Percentiles rank a stretch among this genome's conserved stretches.
Conservation (phyloP, 2,113 vertebrate species). For the Syrrhaptes paradoxus region DNA sequence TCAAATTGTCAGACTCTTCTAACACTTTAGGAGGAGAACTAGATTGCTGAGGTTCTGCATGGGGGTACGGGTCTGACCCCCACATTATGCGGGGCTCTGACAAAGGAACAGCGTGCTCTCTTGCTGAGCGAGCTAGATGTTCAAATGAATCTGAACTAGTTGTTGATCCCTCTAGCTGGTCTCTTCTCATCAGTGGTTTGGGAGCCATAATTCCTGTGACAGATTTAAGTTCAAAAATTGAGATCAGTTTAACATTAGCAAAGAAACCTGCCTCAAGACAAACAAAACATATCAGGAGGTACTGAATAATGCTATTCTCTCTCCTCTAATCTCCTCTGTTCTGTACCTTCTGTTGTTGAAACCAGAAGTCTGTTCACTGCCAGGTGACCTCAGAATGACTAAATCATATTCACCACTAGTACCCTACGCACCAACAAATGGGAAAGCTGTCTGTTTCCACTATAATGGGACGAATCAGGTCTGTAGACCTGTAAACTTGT, state of each 20-base stretch:
- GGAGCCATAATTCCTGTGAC: slow-evolving; percentile 90
- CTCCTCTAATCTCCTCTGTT: neutral
- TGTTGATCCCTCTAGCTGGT: slow-evolving; percentile 88
- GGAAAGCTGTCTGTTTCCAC: neutral
- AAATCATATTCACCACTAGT: neutral
- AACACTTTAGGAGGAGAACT: slow-evolving; percentile 81
- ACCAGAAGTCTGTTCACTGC: neutral
- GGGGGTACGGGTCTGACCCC: slow-evolving; percentile 91
- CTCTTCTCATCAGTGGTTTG: slow-evolving; percentile 92
- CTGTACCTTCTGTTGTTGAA: rapidly evolving
- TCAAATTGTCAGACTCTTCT: slow-evolving; percentile 85
- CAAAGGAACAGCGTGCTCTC: slow-evolving; percentile 86
- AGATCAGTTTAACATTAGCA: neutral
- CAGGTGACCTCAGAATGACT: neutral
- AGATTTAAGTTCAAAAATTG: neutral
- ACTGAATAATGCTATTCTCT: neutral
- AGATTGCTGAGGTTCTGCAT: slow-evolving; percentile 82
- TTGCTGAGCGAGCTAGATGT: slow-evolving; percentile 85
- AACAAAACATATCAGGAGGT: neutral
- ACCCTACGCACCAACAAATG: neutral
- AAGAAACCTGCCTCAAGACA: neutral
- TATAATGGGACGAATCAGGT: neutral
- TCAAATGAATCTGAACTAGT: slow-evolving; percentile 91
- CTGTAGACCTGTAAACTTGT: neutral
- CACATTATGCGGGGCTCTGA: slow-evolving; percentile 90